phyloP scores from a whole-genome alignment of 2,888 invertebrate species.

The Eristalis intricaria region DNA sequence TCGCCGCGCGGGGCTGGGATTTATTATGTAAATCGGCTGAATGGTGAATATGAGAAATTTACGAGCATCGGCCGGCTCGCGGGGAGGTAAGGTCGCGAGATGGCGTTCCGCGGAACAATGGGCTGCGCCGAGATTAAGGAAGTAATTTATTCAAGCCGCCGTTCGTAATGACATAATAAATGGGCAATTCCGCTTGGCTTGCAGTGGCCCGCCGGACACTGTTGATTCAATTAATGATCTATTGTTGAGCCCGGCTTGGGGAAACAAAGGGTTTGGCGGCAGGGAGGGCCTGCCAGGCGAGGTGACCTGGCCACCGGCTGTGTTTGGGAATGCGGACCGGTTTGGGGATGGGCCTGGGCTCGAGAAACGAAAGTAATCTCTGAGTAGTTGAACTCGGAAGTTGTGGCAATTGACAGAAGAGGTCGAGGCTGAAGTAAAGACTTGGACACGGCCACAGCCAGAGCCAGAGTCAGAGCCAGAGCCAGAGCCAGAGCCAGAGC shows the following conservation, averaged over 20 bases:
- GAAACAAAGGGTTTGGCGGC: background rate
- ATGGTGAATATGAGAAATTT: slow-evolving; percentile 25
- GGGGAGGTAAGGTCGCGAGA: slow-evolving; percentile 26
- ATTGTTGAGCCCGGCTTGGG: background rate
- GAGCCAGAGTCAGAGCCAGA: background rate
- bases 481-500: background rate
- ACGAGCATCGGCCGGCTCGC: background rate
- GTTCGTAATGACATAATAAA: slow-evolving; percentile 37
- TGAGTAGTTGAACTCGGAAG: background rate
- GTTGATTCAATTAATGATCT: slow-evolving; percentile 10
- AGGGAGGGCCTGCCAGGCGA: background rate
- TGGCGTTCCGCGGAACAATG: slow-evolving; percentile 2
- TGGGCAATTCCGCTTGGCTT: slow-evolving; percentile 27
- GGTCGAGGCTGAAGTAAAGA: background rate
- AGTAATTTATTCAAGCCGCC: slow-evolving; percentile 32
- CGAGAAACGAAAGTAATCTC: background rate
- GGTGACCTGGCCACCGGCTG: background rate
- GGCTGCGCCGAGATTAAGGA: background rate
- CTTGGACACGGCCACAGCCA: background rate
- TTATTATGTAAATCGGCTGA: slow-evolving; percentile 47
- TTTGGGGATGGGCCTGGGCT: background rate
- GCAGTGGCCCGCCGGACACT: background rate
- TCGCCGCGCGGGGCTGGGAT: slow-evolving; percentile 12
- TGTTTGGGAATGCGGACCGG: background rate
- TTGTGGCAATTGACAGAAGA: background rate